These are phyloP conservation scores for Scaeva pyrastri DNA, from an alignment of 2,888 invertebrate genomes.

Conservation along the genomic window DNA sequence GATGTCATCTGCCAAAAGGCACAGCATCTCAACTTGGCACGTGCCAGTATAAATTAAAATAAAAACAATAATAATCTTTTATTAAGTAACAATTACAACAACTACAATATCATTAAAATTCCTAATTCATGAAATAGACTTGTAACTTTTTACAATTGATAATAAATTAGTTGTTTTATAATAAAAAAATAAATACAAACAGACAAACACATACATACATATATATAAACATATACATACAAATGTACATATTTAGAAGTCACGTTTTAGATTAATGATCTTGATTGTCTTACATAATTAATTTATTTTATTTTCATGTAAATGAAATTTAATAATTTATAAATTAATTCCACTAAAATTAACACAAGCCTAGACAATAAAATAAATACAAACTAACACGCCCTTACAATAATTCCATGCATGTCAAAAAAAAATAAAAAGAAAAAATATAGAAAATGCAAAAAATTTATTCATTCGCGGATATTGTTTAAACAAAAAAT, in stretches of 20 bases:
- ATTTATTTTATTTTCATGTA: slow-evolving; percentile 25
- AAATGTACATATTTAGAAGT: background rate
- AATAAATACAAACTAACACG: slow-evolving; percentile 16
- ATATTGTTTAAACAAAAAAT: background rate
- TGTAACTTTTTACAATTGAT: background rate
- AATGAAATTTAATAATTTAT: slow-evolving; percentile 30
- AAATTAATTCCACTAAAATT: too few species aligned
- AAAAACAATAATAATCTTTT: background rate
- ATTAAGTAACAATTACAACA: background rate
- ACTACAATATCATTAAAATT: slow-evolving; percentile 11
- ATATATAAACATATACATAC: too few species aligned
- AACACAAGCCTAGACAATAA: background rate
- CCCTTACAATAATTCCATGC: background rate
- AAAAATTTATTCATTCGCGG: background rate
- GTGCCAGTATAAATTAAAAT: slow-evolving; percentile 1
- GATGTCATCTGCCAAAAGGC: background rate
- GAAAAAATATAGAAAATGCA: background rate
- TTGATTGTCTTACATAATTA: slow-evolving; percentile 13
- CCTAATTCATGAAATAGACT: background rate
- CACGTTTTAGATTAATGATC: slow-evolving; percentile 39
- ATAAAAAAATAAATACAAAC: too few species aligned
- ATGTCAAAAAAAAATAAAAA: background rate
- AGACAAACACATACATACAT: too few species aligned
- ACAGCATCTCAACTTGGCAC: background rate
- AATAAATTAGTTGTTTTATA: background rate